Conservation (phyloP, 2,797 vertebrate genomes). For the Falco berigora region DNA sequence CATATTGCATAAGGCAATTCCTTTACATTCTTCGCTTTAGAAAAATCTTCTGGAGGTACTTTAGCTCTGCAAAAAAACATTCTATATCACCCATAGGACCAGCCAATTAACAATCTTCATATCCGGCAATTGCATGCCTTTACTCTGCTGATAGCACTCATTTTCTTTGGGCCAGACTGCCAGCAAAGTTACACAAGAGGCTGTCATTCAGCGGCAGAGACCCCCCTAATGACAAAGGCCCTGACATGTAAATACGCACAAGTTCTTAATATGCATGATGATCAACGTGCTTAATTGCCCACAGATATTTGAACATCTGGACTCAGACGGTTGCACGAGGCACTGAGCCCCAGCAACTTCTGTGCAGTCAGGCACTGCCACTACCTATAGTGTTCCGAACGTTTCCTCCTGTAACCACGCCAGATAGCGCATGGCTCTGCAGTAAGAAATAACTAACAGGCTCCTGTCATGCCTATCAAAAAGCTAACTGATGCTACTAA, state of each 20-base stretch:
- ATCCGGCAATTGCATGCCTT: background rate
- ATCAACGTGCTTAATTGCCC: background rate
- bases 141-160: background rate
- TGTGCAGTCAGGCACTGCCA: background rate
- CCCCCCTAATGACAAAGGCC: background rate
- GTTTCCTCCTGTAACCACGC: rapidly evolving
- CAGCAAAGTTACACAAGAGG: background rate
- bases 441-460: background rate
- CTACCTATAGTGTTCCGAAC: rapidly evolving
- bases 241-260: rapidly evolving
- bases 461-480: background rate
- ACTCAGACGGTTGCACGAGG: rapidly evolving
- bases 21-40: background rate
- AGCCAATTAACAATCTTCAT: background rate
- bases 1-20: background rate
- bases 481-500: background rate
- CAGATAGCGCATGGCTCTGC: rapidly evolving
- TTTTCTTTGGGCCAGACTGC: background rate
- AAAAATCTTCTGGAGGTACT: background rate
- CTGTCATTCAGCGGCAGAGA: background rate
- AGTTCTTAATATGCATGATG: background rate
- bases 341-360: rapidly evolving
- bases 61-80: background rate
- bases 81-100: rapidly evolving
- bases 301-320: background rate